A percentile compares a stretch with the other conserved stretches of the same genome.
Conservation (phyloP, 2,113 vertebrate genomes). For the Megaleporinus macrocephalus region DNA sequence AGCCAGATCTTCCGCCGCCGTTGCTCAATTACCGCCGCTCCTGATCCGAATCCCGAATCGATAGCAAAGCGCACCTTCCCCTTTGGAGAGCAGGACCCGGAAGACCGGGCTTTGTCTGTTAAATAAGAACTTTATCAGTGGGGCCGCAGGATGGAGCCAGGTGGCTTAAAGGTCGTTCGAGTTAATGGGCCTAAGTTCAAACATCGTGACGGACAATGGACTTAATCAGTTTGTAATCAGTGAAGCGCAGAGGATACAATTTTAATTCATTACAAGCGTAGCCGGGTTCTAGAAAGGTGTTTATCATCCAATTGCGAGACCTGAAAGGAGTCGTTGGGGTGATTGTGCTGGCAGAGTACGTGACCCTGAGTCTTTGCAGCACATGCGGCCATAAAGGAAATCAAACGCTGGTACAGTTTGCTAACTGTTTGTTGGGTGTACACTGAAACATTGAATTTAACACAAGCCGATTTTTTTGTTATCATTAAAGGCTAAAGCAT, state of each 20-base stretch:
- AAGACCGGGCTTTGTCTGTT: slow-evolving; percentile 17
- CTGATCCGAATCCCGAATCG: slow-evolving; percentile 68
- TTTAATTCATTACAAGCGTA: slow-evolving; percentile 25
- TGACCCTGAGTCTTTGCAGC: background rate
- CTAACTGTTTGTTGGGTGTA: too few relatives aligned
- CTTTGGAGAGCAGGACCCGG: slow-evolving; percentile 21
- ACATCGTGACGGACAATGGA: slow-evolving; percentile 22
- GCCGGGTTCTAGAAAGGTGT: background rate
- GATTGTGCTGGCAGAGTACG: background rate
- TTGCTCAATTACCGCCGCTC: slow-evolving; percentile 66
- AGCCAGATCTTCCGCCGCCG: slow-evolving; percentile 48
- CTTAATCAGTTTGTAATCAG: slow-evolving; percentile 31
- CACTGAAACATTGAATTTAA: too few relatives aligned
- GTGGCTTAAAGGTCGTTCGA: slow-evolving; percentile 19
- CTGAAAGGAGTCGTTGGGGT: background rate
- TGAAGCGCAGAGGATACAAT: slow-evolving; percentile 7
- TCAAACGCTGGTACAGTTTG: too few relatives aligned
- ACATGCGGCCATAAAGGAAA: too few relatives aligned
- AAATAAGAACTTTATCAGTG: slow-evolving; percentile 34
- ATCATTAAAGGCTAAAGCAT: too few relatives aligned
- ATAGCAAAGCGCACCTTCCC: slow-evolving; percentile 64
- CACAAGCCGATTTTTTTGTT: too few relatives aligned
- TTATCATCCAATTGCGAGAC: slow-evolving; percentile 27
- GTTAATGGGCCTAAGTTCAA: slow-evolving; percentile 39
- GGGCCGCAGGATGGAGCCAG: slow-evolving; percentile 11